Evolutionary conservation across 2,888 invertebrate species (phyloP), one percentile per base, ranked within the genome.

Genomic region (Callosobruchus maculatus): DNA sequence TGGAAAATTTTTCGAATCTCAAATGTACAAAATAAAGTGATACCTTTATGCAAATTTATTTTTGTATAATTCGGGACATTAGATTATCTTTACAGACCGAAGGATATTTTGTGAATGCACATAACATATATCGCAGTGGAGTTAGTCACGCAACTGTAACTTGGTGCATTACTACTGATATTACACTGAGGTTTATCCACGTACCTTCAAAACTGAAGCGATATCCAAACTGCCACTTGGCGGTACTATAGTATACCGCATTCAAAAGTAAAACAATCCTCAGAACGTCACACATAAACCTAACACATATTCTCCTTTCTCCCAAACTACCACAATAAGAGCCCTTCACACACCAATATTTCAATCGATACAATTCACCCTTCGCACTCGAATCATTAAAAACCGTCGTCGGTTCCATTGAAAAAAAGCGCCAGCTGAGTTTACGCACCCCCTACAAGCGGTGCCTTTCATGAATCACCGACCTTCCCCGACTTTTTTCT

Each of bases 401-500:
- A 49, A 49, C 49, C 49, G 49, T 49, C 49, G 49, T 49, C 3
- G 49, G 49, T 49, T 18, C 49, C 49, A 49, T 49, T 49, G 49
- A 49, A 49, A 49, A 49, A 49, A 49, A 49, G 49, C 7, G 49
- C 49, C 49, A 49, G 49, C 49, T 49, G 49, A 49, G 49, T 49
- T 49, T 49, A 49, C 49, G 49, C 49, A 49, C 49, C 49, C 49
- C 49, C 49, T 49, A 49, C 49, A n/a, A n/a, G 18, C 49, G 49
- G 26, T 26, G 26, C 26, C 49, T 49, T 80, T 79, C 76, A 78
- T 79, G 78, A 78, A 78, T 77, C 78, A 80, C 75, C 75, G 69
- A 73, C 72, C 74, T 73, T 76, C 78, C 78, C 78, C 77, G 74
- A 77, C 77, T 75, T 77, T 77, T 78, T 79, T 77, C 67, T 72